Evolutionary conservation across 2,113 vertebrate genomes (phyloP).

Genomic region (Enhydra lutris): DNA sequence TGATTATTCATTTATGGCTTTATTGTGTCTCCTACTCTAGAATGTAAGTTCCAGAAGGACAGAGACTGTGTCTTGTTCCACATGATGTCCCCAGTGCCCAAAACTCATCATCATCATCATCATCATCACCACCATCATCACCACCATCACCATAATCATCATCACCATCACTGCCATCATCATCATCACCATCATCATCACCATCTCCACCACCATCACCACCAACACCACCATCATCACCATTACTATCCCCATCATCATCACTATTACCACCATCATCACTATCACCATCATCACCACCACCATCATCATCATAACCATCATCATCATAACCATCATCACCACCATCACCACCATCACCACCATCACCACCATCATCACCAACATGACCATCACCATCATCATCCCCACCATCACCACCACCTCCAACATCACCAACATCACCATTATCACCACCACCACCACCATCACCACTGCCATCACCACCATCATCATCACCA

Average conservation of each 20-base stretch:
- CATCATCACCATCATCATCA: accelerated
- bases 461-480: accelerated
- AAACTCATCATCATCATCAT: accelerated
- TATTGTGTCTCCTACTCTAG: not conserved
- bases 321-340: accelerated
- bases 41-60: not conserved
- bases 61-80: not conserved
- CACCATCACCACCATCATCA: accelerated
- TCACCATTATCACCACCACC: accelerated
- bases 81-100: not conserved
- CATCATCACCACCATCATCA: accelerated
- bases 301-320: accelerated
- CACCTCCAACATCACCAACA: accelerated
- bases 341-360: accelerated
- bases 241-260: not conserved
- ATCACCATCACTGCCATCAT: accelerated
- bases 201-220: accelerated
- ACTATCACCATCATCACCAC: accelerated
- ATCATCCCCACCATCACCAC: accelerated
- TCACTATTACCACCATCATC: not conserved
- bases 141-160: accelerated
- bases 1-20: not conserved
- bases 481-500: not conserved
- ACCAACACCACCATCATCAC: accelerated
- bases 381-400: accelerated